Base-by-base conservation (phyloP, 1,140 invertebrate species). In the Octopus sinensis region DNA sequence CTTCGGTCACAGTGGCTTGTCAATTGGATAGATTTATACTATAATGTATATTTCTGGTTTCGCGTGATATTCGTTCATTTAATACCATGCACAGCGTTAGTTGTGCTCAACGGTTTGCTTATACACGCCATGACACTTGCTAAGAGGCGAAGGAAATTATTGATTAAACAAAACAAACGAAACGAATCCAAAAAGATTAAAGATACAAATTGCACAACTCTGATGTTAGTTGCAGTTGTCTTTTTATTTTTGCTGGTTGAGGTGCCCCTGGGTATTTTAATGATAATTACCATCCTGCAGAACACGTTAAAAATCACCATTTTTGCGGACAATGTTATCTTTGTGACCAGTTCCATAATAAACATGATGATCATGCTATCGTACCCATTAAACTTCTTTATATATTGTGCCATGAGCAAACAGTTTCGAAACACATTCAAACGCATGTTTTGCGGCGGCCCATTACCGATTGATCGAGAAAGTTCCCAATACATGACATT, bases 151-250 rank as follows among this genome's bases (percentile, higher is more conserved):
- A 83, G 96, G 23, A 94, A 95, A 86, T 93, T 94, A 88, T 92
- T 97, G 10, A 94, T 97, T 86, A 94, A 95, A 81, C 95, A 96
- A 87, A 96, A 95, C 88, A 92, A 95, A 81, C 95, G 95, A 87
- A 95, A 93, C 83, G 96, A 96, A 90, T 96, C 94, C 90, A 95
- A 94, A 89, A 95, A 94, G 86, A 84, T 84, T 75, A 53, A 89
- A 79, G 97, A 96, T 87, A 95, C 94, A 6, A 97, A 98, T 87
- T 97, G 96, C 87, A 98, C 96, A 4, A 97, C 96, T 0, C 89
- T 97, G 6, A 98, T 98, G 96, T 91, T 98, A 4, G 97, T 98
- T n/a, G 95, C 96, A 5, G 96, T 98, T 1, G 96, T 98, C 0
- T 95, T 95, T 0, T 95, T 97, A 0, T 98, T 98, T 88, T 91